Evolutionary conservation across 2,797 vertebrate species (phyloP).

Genomic region (Amblyopsis hoosieri): DNA sequence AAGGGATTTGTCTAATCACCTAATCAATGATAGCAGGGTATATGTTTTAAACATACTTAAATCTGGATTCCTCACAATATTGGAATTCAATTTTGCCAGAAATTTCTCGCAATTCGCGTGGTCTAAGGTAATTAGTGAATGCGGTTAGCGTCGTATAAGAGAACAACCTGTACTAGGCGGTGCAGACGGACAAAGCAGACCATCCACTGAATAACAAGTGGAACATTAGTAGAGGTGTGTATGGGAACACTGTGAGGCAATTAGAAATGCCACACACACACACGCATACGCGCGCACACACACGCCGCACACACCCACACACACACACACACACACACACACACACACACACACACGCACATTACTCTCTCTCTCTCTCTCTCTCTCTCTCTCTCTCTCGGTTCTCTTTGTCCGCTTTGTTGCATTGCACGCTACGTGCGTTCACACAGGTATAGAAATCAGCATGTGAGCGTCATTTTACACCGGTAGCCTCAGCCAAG

Average conservation of each 20-base stretch:
- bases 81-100: slow-evolving; percentile 45
- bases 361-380: slow-evolving; percentile 1
- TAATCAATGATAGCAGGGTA: slow-evolving; percentile 8
- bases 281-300: no score
- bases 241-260: slow-evolving; percentile 93
- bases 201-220: slow-evolving; percentile 95
- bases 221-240: slow-evolving; percentile 96
- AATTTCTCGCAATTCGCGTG: slow-evolving; percentile 80
- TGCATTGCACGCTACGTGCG: slow-evolving; percentile 1
- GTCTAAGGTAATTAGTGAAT: slow-evolving; percentile 83
- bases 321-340: slow-evolving; percentile 22
- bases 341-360: no score
- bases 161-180: slow-evolving; percentile 53
- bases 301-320: no score
- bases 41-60: slow-evolving; percentile 12
- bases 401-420: neutral
- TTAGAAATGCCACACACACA: slow-evolving; percentile 74
- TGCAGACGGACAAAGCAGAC: slow-evolving; percentile 77
- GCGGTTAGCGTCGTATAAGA: slow-evolving; percentile 80
- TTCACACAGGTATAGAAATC: neutral
- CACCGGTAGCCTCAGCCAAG: slow-evolving; percentile 90
- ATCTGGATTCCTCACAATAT: slow-evolving; percentile 66
- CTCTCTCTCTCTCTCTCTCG: neutral
- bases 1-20: neutral
- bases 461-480: slow-evolving; percentile 79